Conservation (phyloP, 2,888 invertebrate species). For the Tipula confusa region DNA sequence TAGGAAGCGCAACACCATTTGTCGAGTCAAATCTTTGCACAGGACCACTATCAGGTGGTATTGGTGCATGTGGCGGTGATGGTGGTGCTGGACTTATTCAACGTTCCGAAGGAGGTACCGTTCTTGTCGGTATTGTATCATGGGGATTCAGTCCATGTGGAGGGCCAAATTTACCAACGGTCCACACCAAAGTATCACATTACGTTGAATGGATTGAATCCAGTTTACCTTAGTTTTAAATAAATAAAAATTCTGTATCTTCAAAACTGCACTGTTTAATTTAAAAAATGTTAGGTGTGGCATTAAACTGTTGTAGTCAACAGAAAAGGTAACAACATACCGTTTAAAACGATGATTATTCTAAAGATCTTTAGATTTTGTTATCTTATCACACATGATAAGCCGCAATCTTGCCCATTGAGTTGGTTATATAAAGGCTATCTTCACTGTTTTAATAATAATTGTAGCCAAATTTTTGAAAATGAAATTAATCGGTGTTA, state of each 20-base stretch:
- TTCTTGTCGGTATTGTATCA: conserved; percentile 51
- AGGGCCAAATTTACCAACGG: conserved; percentile 45
- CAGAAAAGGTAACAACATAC: neutral
- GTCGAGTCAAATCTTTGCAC: conserved; percentile 49
- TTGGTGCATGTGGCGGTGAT: conserved; percentile 51
- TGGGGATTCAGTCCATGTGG: conserved; percentile 54
- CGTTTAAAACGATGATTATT: too few species aligned
- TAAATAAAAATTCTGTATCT: neutral
- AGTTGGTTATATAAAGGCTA: neutral
- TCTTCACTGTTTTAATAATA: neutral
- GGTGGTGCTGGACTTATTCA: conserved; percentile 48
- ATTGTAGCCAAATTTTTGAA: neutral
- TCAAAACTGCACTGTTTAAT: neutral
- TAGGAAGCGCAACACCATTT: conserved; percentile 40
- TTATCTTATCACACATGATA: neutral
- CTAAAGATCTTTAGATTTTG: neutral
- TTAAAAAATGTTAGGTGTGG: too few species aligned
- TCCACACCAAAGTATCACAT: conserved; percentile 50
- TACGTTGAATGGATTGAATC: conserved; percentile 47
- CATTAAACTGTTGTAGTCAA: too few species aligned
- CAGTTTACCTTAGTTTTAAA: neutral
- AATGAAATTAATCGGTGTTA: conserved; percentile 42
- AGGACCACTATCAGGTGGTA: conserved; percentile 46
- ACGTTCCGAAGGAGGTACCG: conserved; percentile 30
- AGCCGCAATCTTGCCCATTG: neutral